phyloP scores from a whole-genome alignment of 2,888 invertebrate species.

The Agonum fuliginosum region DNA sequence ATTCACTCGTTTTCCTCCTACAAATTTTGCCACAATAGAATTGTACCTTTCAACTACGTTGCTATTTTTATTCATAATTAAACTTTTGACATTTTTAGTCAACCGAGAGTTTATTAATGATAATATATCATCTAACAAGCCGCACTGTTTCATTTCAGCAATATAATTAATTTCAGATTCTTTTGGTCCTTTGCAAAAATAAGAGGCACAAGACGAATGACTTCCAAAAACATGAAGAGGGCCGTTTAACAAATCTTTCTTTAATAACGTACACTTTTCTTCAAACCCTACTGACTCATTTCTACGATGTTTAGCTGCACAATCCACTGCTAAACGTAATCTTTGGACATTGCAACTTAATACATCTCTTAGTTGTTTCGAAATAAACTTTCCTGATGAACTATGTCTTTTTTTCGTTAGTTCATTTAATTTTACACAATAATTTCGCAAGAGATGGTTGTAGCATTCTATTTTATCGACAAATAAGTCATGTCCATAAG shows the following conservation, averaged over 20 bases:
- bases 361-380: slow-evolving; percentile 23
- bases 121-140: background rate
- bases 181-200: slow-evolving; percentile 17
- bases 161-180: background rate
- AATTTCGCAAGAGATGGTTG: slow-evolving; percentile 1
- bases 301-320: slow-evolving; percentile 17
- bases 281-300: background rate
- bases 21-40: too few relatives aligned
- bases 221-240: slow-evolving; percentile 14
- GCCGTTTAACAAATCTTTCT: slow-evolving; percentile 1
- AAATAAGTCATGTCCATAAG: slow-evolving; percentile 3
- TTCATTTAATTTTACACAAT: slow-evolving; percentile 18
- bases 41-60: background rate
- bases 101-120: background rate
- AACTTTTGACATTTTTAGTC: slow-evolving; percentile 14
- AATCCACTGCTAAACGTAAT: slow-evolving; percentile 15
- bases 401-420: slow-evolving; percentile 7
- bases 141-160: background rate
- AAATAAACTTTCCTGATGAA: slow-evolving; percentile 13
- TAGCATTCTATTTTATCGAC: slow-evolving; percentile 12
- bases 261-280: background rate
- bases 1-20: background rate
- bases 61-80: background rate
- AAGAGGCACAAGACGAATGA: background rate
- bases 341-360: background rate